A percentile compares a stretch with the other conserved stretches of the same genome.
These are phyloP conservation scores for Cricetomys ansorgei DNA, from an alignment of 2,113 vertebrate species.

Conservation along the genomic window DNA sequence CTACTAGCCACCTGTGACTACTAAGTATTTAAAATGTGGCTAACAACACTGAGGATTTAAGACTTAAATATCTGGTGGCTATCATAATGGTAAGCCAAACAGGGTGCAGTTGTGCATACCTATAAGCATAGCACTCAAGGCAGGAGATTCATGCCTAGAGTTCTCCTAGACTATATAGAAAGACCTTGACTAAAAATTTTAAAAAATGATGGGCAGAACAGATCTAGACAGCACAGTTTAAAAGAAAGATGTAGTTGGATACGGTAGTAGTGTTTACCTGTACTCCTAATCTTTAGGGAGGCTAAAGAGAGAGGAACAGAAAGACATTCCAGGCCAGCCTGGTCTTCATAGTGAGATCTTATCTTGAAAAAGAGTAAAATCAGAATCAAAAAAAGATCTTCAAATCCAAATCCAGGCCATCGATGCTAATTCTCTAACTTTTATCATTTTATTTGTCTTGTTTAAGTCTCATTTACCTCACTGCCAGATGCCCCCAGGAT, in stretches of 20 bases:
- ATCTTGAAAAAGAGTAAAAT: not conserved
- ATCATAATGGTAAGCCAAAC: not conserved
- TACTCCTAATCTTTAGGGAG: not conserved
- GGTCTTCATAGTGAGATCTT: not conserved
- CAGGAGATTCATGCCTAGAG: not conserved
- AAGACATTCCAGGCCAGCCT: not conserved
- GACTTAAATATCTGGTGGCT: not conserved
- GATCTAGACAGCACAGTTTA: not conserved
- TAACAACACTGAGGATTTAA: not conserved
- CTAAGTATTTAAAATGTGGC: not conserved
- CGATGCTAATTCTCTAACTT: not conserved
- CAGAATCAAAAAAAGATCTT: not conserved
- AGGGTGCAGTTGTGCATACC: not conserved
- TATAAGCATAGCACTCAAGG: not conserved
- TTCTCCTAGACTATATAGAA: not conserved
- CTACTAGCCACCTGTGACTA: not conserved
- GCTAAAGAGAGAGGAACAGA: not conserved
- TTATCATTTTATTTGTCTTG: not conserved
- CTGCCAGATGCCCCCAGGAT: not conserved
- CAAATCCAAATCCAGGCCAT: not conserved
- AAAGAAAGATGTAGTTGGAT: not conserved
- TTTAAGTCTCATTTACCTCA: not conserved
- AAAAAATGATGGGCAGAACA: not conserved
- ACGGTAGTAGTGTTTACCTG: not conserved
- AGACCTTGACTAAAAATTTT: not conserved